Evolutionary conservation across 2,888 invertebrate genomes (phyloP), one percentile per base, ranked within the genome.

Genomic region (Lasioglossum vierecki): DNA sequence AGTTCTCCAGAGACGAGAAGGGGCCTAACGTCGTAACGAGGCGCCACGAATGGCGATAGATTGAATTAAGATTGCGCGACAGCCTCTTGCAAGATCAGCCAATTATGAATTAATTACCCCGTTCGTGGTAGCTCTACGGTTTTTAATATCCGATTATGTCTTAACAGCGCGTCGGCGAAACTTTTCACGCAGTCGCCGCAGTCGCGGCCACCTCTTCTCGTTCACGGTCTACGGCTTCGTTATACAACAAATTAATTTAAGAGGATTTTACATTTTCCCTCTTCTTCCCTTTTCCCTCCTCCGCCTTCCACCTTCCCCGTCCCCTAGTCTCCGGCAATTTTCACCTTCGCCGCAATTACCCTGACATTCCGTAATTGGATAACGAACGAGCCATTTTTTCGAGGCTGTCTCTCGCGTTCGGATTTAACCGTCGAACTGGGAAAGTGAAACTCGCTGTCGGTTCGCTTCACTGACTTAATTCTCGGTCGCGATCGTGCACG

Each of bases 51-150:
- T 92, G 93, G 94, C 94, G 93, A 94, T 94, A 94, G 94, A 95
- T 95, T 94, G 93, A 95, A 95, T 94, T 94, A 94, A 95, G 95
- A 95, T 95, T 94, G 93, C 91, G 91, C 88, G 89, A 91, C 87
- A 82, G 89, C 91, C 92, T 93, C 91, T 91, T 91, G 93, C 92
- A 87, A 92, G 94, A 94, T 94, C 93, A 93, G 94, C 94, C 94
- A 94, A 95, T 95, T 94, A 94, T 93, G 92, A 94, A 94, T 95
- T 94, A 95, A 95, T 95, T 95, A 93, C 91, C 85, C 89, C 80
- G 90, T 9, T 22, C 91, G 90, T 93, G 91, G 93, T 94, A 93
- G 93, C 93, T 91, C 93, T 93, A 93, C 92, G 93, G 91, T 90
- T 91, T 94, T 94, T 93, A 94, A 94, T 93, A 94, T 93, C 93